Base-by-base conservation (phyloP, 2,113 vertebrate species). In the Pseudopipra pipra region DNA sequence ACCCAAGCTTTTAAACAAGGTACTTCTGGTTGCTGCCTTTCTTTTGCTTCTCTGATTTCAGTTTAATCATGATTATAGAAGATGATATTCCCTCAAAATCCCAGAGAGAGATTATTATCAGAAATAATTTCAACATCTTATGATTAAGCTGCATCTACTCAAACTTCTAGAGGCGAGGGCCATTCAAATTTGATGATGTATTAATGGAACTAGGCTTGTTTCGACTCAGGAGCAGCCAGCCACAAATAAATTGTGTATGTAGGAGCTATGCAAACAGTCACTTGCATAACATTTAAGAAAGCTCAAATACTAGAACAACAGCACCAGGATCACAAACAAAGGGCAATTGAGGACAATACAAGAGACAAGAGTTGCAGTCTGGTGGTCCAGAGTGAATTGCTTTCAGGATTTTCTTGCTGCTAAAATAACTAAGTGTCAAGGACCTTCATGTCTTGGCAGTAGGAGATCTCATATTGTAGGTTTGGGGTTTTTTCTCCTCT, bases 291-390 rank as follows among this genome's bases (percentile, higher is more conserved):
- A 52, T 33, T 85, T 65, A 62, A 68, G 52, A 76, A 76, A 76
- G 47, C 23, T 80, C 55, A 67, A 35, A 70, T 20, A 70, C 19
- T 54, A 73, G 62, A 78, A 18, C 25, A 47, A 15, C 28, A 62
- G 20, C 7, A 21, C 24, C 75, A 78, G 41, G 39, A 44, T 27
- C 77, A 71, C 56, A 92, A 59, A 47, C 11, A 61, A 43, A 73
- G 39, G 6, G 7, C 35, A 80, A 25, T 0, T 44, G 55, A 1
- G 9, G 68, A 49, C 63, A 86, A 39, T 0, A 20, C 0, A 1
- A 83, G 35, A 71, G 24, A 30, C 35, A 59, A 13, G 37, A 67
- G 18, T 4, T 56, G 12, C 27, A 47, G 56, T 9, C 71, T 82
- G n/a, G 43, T 5, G 12, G 39, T 6, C 7, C 33, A 65, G 11